Percentiles rank a stretch among this genome's conserved stretches.
Conservation (phyloP, 2,113 vertebrate species). For the Hypocryptadius cinnamomeus region DNA sequence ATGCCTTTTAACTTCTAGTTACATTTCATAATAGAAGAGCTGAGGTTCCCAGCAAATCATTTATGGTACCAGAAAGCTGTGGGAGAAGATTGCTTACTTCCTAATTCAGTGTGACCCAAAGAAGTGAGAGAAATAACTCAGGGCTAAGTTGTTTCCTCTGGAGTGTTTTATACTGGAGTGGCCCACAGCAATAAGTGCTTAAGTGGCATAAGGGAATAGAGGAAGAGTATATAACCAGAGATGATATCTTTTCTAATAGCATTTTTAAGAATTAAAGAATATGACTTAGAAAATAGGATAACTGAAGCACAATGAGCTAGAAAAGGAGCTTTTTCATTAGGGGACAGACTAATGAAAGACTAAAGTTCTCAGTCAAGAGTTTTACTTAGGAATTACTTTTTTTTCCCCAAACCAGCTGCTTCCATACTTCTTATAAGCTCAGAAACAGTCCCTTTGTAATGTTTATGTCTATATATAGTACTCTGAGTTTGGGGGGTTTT, state of each 20-base stretch:
- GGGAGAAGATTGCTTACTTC: conserved; percentile 58
- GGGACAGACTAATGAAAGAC: conserved; percentile 11
- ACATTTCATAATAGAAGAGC: conserved; percentile 32
- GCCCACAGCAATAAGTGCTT: conserved; percentile 70
- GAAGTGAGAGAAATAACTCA: conserved; percentile 64
- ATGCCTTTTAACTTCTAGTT: conserved; percentile 48
- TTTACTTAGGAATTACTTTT: not conserved
- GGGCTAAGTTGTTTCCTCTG: conserved; percentile 65
- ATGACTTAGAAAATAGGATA: conserved; percentile 60
- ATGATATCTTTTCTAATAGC: conserved; percentile 66
- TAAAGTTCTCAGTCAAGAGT: not conserved
- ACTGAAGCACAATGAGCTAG: conserved; percentile 62
- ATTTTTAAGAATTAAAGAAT: conserved; percentile 68
- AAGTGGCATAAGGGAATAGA: conserved; percentile 66
- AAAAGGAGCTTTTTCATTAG: conserved; percentile 63
- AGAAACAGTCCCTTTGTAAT: not conserved
- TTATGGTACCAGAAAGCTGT: conserved; percentile 51
- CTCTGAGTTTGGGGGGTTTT: not conserved
- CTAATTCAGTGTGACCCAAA: conserved; percentile 61
- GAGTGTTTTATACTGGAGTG: conserved; percentile 54
- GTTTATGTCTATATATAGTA: not conserved
- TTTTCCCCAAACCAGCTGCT: not conserved
- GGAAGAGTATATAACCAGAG: conserved; percentile 60
- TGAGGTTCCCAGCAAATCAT: conserved; percentile 44
- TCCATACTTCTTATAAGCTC: not conserved